Evolutionary conservation across 2,797 vertebrate genomes (phyloP), one percentile per base, ranked within the genome.

Genomic region (Phataginus tetradactyla): DNA sequence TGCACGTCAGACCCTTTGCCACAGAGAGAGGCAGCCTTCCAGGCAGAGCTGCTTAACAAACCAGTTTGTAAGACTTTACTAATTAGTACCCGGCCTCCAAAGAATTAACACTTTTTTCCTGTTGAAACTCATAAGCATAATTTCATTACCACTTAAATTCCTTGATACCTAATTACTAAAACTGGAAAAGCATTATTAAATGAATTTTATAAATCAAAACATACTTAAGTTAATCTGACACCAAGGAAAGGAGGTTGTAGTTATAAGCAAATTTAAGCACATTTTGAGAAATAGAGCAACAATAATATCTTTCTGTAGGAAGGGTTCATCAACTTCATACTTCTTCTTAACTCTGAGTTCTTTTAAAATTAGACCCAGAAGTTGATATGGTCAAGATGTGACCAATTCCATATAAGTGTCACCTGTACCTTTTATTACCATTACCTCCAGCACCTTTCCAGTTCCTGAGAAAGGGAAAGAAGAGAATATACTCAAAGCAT

Each of bases 111-210:
- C 37, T 66, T 72, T 74, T 25, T 87, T 75, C 79, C 88, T 88
- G 21, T 69, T 95, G 66, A 93, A 95, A 77, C 45, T 86, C 72
- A 8, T 17, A 71, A 91, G 71, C 13, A 4, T 86, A 86, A 90
- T 20, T 96, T 86, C 78, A 90, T 91, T 86, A 79, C 42, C 64
- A 63, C 17, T 78, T 81, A 86, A 51, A 72, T 83, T 83, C 74
- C 32, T 68, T 74, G 59, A 77, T 80, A 63, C 55, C 57, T 94
- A 71, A 78, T 97, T 74, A 68, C 45, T 89, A 87, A 90, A 89
- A 90, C 57, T 91, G 55, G 63, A 69, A 86, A 72, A 80, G 25
- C n/a, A 55, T 92, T 90, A 55, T 61, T 93, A 55, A 55, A 34
- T 83, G 57, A 85, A 42, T 84, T 21, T 93, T 85, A 59, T 45